Evolutionary conservation across 2,797 vertebrate genomes (phyloP).

Genomic region (Dendrocincla fuliginosa): DNA sequence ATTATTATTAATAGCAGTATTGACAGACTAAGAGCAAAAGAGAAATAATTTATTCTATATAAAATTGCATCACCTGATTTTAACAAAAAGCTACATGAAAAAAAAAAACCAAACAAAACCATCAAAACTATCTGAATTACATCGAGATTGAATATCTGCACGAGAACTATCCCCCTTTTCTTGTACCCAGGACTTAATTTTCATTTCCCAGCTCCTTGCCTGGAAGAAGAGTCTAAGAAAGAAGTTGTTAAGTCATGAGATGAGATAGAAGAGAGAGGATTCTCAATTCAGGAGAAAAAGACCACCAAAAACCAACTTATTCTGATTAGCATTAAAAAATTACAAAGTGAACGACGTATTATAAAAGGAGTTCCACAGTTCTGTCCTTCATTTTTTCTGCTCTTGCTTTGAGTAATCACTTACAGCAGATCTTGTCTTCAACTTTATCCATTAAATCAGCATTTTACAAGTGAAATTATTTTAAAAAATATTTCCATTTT

Average conservation of each 20-base stretch:
- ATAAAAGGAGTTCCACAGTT: neutral
- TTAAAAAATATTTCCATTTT: neutral
- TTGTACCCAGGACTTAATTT: neutral
- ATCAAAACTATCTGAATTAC: neutral
- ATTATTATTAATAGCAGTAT: no score
- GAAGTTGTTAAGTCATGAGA: neutral
- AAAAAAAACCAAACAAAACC: neutral
- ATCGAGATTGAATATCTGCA: neutral
- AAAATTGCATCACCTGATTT: neutral
- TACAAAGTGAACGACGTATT: neutral
- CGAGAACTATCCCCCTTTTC: neutral
- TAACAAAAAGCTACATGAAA: neutral
- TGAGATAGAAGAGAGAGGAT: neutral
- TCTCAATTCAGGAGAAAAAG: neutral
- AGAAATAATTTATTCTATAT: neutral
- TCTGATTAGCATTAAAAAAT: neutral
- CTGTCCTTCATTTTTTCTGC: neutral
- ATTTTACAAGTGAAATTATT: neutral
- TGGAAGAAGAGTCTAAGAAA: neutral
- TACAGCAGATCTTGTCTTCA: neutral
- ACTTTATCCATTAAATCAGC: neutral
- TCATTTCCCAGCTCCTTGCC: neutral
- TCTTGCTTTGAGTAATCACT: neutral
- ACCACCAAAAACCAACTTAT: neutral
- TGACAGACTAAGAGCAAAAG: neutral